Conservation (phyloP, 2,888 invertebrate genomes). For the Leistus spinibarbis region DNA sequence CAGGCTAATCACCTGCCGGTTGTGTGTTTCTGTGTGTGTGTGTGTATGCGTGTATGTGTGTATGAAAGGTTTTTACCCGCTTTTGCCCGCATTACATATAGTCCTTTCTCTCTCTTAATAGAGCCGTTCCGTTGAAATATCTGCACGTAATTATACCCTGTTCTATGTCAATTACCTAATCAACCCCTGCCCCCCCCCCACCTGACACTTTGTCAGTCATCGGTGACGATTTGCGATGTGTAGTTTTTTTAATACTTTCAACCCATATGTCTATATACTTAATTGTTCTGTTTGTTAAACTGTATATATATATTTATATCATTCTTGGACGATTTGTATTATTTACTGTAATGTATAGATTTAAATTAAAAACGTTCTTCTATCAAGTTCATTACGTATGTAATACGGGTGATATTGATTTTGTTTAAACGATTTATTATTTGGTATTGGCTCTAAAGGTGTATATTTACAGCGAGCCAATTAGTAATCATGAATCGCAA, state of each 20-base stretch:
- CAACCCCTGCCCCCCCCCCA: not conserved
- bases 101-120: conserved; percentile 14
- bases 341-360: not conserved
- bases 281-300: no score
- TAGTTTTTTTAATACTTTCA: no score
- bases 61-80: conserved; percentile 9
- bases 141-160: conserved; percentile 31
- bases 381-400: no score
- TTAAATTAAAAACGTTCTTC: not conserved
- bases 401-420: not conserved
- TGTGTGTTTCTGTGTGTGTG: not conserved
- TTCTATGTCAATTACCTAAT: conserved; percentile 2
- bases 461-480: no score
- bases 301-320: no score
- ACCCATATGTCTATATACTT: no score
- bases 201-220: not conserved
- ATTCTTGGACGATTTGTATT: not conserved
- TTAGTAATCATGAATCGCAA: no score
- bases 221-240: no score
- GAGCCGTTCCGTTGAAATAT: conserved; percentile 35
- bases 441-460: no score
- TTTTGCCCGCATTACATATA: not conserved
- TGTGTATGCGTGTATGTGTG: no score
- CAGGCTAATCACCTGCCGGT: not conserved
- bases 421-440: no score